Evolutionary conservation across 2,113 vertebrate species (phyloP).

Genomic region (Synodontis membranacea): DNA sequence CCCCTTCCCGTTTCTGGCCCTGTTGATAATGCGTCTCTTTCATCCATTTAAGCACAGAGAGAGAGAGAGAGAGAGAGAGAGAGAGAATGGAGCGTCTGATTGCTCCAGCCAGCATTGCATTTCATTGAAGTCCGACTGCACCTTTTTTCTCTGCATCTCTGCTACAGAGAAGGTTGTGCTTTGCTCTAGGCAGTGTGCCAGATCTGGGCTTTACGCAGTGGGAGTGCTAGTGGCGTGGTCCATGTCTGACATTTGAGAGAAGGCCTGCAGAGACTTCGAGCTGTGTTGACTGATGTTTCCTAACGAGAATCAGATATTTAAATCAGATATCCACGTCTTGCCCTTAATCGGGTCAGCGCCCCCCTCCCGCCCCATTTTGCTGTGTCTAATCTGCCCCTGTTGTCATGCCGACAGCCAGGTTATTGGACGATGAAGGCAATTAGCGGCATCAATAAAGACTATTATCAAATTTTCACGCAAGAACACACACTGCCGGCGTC

Average conservation of each 20-base stretch:
- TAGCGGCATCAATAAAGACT: constrained; percentile 26
- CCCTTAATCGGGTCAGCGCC: constrained; percentile 36
- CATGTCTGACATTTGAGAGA: constrained; percentile 38
- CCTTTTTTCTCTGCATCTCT: constrained; percentile 19
- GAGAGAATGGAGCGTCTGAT: constrained; percentile 18
- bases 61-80: constrained; percentile 26
- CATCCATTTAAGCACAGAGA: background rate
- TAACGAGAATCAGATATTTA: constrained; percentile 54
- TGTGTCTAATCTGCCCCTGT: constrained; percentile 35
- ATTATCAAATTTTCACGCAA: constrained; percentile 40
- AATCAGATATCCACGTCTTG: constrained; percentile 36
- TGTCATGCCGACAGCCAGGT: constrained; percentile 37
- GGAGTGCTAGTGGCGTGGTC: constrained; percentile 20
- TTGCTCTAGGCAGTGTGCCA: constrained; percentile 17
- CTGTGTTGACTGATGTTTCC: constrained; percentile 18
- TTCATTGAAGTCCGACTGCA: constrained; percentile 1
- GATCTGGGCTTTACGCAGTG: background rate
- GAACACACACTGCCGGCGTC: constrained; percentile 4
- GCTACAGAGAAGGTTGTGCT: constrained; percentile 15
- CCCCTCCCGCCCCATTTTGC: background rate
- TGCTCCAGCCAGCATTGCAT: constrained; percentile 18
- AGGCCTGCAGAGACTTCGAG: constrained; percentile 25
- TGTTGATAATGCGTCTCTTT: constrained; percentile 13
- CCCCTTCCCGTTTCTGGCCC: constrained; percentile 12
- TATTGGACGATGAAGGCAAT: constrained; percentile 40